Conservation (phyloP, 2,888 invertebrate genomes). For the Camptogramma bilineatum region DNA sequence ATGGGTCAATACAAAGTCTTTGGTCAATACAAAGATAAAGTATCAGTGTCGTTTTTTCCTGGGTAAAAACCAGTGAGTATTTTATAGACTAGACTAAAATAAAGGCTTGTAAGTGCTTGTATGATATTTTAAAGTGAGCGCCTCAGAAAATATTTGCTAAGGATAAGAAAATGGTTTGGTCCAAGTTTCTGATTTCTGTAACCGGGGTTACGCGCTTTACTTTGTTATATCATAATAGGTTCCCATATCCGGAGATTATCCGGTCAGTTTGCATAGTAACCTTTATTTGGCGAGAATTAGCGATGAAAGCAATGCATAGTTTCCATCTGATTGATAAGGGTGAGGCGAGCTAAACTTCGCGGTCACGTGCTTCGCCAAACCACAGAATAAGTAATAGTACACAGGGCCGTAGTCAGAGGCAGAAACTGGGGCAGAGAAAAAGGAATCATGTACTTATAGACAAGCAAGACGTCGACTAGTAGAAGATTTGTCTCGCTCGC, state of each 20-base stretch:
- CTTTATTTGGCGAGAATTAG: constrained; percentile 37
- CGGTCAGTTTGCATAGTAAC: constrained; percentile 12
- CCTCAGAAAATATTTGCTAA: too few relatives aligned
- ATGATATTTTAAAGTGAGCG: too few relatives aligned
- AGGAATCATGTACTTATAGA: too few relatives aligned
- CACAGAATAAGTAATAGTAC: constrained; percentile 24
- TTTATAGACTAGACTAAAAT: too few relatives aligned
- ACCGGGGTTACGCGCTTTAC: not conserved
- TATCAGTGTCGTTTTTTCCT: too few relatives aligned
- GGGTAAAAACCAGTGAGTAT: too few relatives aligned
- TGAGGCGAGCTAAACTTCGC: constrained; percentile 42
- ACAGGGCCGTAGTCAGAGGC: constrained; percentile 12
- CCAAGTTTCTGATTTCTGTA: not conserved
- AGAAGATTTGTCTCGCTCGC: too few relatives aligned
- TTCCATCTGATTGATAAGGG: constrained; percentile 71
- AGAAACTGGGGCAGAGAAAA: not conserved
- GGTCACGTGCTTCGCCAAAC: constrained; percentile 47
- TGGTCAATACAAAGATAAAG: too few relatives aligned
- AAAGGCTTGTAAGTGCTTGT: too few relatives aligned
- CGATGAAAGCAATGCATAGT: constrained; percentile 63
- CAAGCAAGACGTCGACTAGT: too few relatives aligned
- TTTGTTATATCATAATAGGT: not conserved
- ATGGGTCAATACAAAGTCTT: too few relatives aligned
- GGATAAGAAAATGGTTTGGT: not conserved
- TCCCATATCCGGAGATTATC: not conserved